A percentile compares a stretch with the other conserved stretches of the same genome.
Evolutionary conservation across 35 echinoderm and acorn worm species (phyloP).

Genomic region (Diadema setosum): DNA sequence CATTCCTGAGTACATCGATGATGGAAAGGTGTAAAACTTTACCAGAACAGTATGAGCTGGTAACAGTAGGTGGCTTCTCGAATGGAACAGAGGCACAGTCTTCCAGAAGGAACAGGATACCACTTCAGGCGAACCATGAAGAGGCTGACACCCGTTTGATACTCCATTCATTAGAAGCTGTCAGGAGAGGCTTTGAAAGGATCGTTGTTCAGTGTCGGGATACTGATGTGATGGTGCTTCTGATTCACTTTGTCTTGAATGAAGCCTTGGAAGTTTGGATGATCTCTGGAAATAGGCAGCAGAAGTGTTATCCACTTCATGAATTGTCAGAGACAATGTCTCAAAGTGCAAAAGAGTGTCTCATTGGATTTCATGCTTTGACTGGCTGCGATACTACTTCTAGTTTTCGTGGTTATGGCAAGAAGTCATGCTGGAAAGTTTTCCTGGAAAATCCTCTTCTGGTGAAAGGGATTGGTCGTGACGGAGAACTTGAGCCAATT

Average conservation of each 20-base stretch:
- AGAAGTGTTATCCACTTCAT: constrained; percentile 18
- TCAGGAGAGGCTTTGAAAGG: not conserved
- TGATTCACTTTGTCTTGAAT: not conserved
- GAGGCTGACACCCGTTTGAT: constrained; percentile 37
- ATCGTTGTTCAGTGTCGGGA: constrained; percentile 6
- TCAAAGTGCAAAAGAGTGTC: not conserved
- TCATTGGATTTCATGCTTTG: constrained; percentile 18
- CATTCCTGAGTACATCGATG: not conserved
- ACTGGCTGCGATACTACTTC: constrained; percentile 11
- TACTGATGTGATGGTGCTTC: constrained; percentile 37
- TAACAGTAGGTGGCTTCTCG: constrained; percentile 13
- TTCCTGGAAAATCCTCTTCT: not conserved
- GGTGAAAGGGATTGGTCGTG: not conserved
- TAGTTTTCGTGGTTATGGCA: not conserved
- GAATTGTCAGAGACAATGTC: not conserved
- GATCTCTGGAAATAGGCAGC: not conserved
- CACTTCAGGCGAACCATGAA: constrained; percentile 5
- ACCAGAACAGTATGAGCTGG: not conserved
- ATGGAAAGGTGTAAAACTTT: not conserved
- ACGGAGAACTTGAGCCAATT: not conserved
- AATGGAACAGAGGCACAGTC: not conserved
- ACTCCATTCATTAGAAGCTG: not conserved
- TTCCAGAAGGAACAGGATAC: not conserved
- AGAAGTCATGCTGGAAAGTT: constrained; percentile 32
- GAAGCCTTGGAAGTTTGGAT: constrained; percentile 14